phyloP scores from a whole-genome alignment of 64 coral and sea anemone genomes.

The Pachyseris speciosa region DNA sequence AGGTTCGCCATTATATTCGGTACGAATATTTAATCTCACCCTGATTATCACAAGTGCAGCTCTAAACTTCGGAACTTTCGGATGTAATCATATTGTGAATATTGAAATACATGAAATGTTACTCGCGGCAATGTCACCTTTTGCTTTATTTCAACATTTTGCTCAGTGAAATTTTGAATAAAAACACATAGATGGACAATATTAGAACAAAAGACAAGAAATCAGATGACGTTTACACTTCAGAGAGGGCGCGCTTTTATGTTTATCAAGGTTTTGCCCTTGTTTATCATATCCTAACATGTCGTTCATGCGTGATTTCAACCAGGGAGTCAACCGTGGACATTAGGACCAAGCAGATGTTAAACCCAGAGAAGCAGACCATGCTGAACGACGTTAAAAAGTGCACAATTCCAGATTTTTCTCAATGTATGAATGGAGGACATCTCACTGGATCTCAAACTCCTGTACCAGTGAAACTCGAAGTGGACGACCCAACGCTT shows the following conservation, averaged over 20 bases:
- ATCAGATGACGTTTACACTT: neutral
- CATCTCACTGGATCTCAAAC: slow-evolving; percentile 13
- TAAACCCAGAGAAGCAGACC: slow-evolving; percentile 82
- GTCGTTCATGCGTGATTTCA: slow-evolving; percentile 6
- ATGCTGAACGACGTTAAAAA: slow-evolving; percentile 82
- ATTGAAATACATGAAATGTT: neutral
- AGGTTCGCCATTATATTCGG: neutral
- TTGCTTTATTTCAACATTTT: neutral
- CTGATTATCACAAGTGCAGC: neutral
- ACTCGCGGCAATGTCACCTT: neutral
- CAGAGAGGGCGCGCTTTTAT: neutral
- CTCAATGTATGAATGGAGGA: slow-evolving; percentile 78
- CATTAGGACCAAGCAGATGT: slow-evolving; percentile 83
- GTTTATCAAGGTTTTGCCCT: neutral
- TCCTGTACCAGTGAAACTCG: slow-evolving; percentile 85
- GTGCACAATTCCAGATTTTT: slow-evolving; percentile 84
- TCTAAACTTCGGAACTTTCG: neutral
- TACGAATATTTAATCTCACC: neutral
- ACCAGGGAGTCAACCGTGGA: slow-evolving; percentile 88
- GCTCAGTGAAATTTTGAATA: neutral
- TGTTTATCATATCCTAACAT: neutral
- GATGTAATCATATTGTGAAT: neutral
- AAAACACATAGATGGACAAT: neutral
- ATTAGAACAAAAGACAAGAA: neutral
- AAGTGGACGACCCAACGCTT: slow-evolving; percentile 87